Percentiles rank a stretch among this genome's conserved stretches.
phyloP scores from a whole-genome alignment of 2,797 vertebrate species.

The Parambassis ranga region DNA sequence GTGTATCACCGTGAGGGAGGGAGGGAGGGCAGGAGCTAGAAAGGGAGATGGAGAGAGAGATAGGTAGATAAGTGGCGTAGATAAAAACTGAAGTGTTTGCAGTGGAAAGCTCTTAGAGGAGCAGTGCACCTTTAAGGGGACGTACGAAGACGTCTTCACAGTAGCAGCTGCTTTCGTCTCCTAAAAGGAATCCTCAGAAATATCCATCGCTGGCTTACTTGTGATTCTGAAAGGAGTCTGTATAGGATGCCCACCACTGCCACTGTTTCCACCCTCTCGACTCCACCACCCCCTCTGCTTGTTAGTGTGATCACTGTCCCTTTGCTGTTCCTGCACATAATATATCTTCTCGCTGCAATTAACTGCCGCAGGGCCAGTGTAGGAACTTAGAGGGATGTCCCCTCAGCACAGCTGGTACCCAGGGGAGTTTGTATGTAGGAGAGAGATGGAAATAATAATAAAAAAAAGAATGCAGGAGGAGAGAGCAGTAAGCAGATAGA shows the following conservation, averaged over 20 bases:
- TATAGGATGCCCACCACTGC: conserved; percentile 25
- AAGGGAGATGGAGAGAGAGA: conserved; percentile 29
- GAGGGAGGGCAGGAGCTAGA: neutral
- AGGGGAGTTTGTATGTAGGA: conserved; percentile 47
- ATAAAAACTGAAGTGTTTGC: conserved; percentile 27
- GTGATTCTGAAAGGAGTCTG: conserved; percentile 31
- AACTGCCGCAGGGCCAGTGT: conserved; percentile 56
- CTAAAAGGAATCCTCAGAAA: conserved; percentile 13
- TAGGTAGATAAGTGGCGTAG: conserved; percentile 33
- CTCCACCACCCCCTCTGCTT: conserved; percentile 37
- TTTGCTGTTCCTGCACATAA: conserved; percentile 46
- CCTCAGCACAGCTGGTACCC: conserved; percentile 38
- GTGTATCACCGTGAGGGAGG: conserved; percentile 6
- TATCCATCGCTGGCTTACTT: neutral
- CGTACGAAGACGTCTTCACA: conserved; percentile 15
- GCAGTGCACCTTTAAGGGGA: conserved; percentile 22
- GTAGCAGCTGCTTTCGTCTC: conserved; percentile 10
- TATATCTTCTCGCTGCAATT: conserved; percentile 62
- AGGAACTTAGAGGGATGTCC: conserved; percentile 57
- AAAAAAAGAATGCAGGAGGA: conserved; percentile 41
- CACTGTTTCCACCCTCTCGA: conserved; percentile 15
- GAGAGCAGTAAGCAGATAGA: conserved; percentile 5
- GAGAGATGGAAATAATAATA: conserved; percentile 44
- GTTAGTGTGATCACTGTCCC: conserved; percentile 65
- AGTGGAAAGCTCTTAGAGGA: conserved; percentile 44